Base-by-base conservation (phyloP, 2,888 invertebrate species). In the Polyommatus icarus region DNA sequence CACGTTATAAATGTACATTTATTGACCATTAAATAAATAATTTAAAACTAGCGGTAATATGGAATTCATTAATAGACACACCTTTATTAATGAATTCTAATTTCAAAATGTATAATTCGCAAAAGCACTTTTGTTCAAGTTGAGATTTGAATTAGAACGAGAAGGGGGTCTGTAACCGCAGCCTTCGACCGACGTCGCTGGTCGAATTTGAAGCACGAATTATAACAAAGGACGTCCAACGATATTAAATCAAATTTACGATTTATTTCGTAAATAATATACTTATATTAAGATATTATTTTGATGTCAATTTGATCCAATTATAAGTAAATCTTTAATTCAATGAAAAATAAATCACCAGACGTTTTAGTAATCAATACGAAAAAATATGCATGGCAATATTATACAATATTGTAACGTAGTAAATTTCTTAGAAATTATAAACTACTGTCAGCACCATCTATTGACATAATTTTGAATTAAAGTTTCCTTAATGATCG, bases 151-250 rank as follows among this genome's bases (percentile, higher is more conserved):
- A 71, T 18, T 32, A 36, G 36, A 32, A 15, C 29, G 32, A 36
- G 71, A 71, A 36, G 71, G 32, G 36, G n/a, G 2, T n/a, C n/a
- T n/a, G n/a, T 8, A 71, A 36, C 71, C 71, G 71, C 71, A 36
- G 71, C 5, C 71, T 71, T 71, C 32, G n/a, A 71, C 36, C 36
- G 71, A 36, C 36, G 2, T 8, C 1, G n/a, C 61, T 36, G 36
- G 36, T 36, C 36, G 71, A 71, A 71, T 71, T 71, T 71, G 18
- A 36, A 36, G n/a, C 71, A 71, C 71, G 36, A 36, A 71, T 32
- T 32, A 18, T 71, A 32, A 71, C 71, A 71, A 71, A 71, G 77
- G 78, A 71, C 72, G 77, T 77, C 72, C 76, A 24, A 61, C 24
- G 20, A 59, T 20, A 24, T 61, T 24, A 10, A 3, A 61, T 61